Evolutionary conservation across 2,113 vertebrate species (phyloP).

Genomic region (Osmerus mordax): DNA sequence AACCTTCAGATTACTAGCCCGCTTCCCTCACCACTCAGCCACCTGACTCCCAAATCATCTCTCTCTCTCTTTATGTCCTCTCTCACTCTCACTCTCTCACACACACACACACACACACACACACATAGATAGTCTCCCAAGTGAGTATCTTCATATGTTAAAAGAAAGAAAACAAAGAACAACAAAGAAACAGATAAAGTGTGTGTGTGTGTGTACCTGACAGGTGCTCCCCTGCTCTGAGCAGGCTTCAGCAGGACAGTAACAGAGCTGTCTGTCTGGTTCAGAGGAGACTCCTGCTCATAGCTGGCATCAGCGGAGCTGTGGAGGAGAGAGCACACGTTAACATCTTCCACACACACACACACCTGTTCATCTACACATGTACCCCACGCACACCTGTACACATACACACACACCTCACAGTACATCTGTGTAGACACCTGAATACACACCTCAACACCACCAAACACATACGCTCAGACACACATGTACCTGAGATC

Average conservation of each 20-base stretch:
- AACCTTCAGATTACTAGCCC: too few species aligned
- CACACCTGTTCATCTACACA: neutral
- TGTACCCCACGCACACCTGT: too few species aligned
- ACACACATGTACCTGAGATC: slow-evolving; percentile 83
- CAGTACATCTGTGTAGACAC: neutral
- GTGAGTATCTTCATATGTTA: too few species aligned
- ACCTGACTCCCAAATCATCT: too few species aligned
- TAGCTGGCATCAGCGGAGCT: slow-evolving; percentile 97
- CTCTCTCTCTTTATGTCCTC: slow-evolving; percentile 16
- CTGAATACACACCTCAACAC: neutral
- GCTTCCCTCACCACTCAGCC: too few species aligned
- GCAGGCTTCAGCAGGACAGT: slow-evolving; percentile 92
- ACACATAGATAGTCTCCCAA: too few species aligned
- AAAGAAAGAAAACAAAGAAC: too few species aligned
- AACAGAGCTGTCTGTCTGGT: slow-evolving; percentile 94
- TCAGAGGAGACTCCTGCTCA: slow-evolving; percentile 91
- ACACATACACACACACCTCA: neutral
- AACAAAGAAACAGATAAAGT: too few species aligned
- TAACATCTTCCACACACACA: neutral
- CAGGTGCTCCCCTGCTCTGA: slow-evolving; percentile 92
- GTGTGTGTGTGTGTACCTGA: slow-evolving; percentile 78
- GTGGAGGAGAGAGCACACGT: slow-evolving; percentile 30
- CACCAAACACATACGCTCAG: neutral
- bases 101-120: too few species aligned
- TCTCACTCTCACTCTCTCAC: too few species aligned